Evolutionary conservation across 2,888 invertebrate genomes (phyloP).

Genomic region (Acronicta alni): DNA sequence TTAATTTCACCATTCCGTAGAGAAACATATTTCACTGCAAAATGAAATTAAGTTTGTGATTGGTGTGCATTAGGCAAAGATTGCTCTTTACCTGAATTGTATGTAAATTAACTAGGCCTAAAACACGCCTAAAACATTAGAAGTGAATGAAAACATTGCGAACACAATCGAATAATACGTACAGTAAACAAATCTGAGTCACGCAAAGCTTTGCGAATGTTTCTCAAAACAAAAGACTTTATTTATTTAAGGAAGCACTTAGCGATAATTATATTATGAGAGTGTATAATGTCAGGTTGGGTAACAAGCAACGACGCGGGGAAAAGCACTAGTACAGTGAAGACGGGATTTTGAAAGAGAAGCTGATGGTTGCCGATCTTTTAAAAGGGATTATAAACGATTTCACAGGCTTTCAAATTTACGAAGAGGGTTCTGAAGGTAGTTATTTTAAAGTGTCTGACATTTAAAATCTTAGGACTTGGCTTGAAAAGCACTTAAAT

Average conservation of each 20-base stretch:
- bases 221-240: slow-evolving; percentile 74
- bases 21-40: slow-evolving; percentile 58
- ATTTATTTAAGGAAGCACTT: slow-evolving; percentile 78
- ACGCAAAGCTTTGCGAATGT: slow-evolving; percentile 59
- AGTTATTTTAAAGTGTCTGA: slow-evolving; percentile 35
- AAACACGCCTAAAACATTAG: slow-evolving; percentile 47
- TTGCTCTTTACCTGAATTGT: slow-evolving; percentile 47
- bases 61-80: slow-evolving; percentile 47
- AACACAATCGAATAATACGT: slow-evolving; percentile 43
- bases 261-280: slow-evolving; percentile 75
- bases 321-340: slow-evolving; percentile 12
- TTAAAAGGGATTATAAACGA: slow-evolving; percentile 32
- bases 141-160: slow-evolving; percentile 38
- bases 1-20: slow-evolving; percentile 72
- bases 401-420: slow-evolving; percentile 32
- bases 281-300: slow-evolving; percentile 57
- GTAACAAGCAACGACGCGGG: slow-evolving; percentile 57
- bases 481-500: slow-evolving; percentile 33
- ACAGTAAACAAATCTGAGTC: slow-evolving; percentile 60
- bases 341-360: slow-evolving; percentile 36
- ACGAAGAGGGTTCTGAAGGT: slow-evolving; percentile 16
- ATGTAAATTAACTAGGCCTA: slow-evolving; percentile 43
- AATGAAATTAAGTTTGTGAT: slow-evolving; percentile 57
- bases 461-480: slow-evolving; percentile 21
- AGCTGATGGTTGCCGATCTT: slow-evolving; percentile 31